Base-by-base conservation (phyloP, 2,888 invertebrate species). In the Bellardia bayeri region DNA sequence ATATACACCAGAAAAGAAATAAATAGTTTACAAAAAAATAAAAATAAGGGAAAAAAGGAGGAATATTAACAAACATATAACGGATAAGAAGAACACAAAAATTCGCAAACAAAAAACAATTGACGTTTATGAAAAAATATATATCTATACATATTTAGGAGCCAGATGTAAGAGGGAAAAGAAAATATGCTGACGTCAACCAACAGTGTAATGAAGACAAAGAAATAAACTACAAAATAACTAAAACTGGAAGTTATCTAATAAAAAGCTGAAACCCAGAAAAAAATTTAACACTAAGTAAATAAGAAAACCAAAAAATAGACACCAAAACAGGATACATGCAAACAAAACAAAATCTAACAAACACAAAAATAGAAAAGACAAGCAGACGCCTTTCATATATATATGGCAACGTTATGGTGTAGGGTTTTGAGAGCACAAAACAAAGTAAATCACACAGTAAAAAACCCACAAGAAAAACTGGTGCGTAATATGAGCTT, bases 161-260 rank as follows among this genome's bases (percentile, higher is more conserved):
- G 54, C 58, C 76, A 71, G 76, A 14, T 80, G 69, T 66, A 58
- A 58, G 51, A 30, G 5, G 45, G 11, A 45, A 11, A 79, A 37
- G 30, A 81, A 80, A 87, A 54, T 58, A 76, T 81, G 85, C 85
- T 85, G 80, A 85, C 85, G 80, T 81, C 87, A 85, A 42, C 78
- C 13, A 37, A 40, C 13, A 37, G 33, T 66, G 33, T 78, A 75
- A 71, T 71, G 64, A 71, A 79, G 74, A 82, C 61, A 78, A 61
- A 66, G 49, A 63, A 61, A 71, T 49, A 74, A 82, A 72, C 49
- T 49, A 58, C 16, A 42, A 64, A 74, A 61, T 45, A 58, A 75
- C 45, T 61, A 14, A 54, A 79, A 74, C 58, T 68, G 51, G 45
- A 30, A 78, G 63, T 74, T 68, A n/a, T n/a, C n/a, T n/a, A 79